Base-by-base conservation (phyloP, 2,888 invertebrate species). In the Argynnis bischoffii region DNA sequence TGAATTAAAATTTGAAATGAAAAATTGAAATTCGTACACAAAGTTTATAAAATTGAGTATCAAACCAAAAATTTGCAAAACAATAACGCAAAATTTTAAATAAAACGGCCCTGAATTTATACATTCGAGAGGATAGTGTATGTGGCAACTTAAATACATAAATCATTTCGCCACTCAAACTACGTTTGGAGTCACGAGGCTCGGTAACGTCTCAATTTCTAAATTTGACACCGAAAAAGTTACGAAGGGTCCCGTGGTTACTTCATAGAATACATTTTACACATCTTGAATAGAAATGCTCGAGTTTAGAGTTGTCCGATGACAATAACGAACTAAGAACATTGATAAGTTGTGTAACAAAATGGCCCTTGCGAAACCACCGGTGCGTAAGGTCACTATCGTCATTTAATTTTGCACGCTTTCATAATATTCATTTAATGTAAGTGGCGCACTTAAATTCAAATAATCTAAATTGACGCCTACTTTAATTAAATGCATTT, bases 351-450 rank as follows among this genome's bases (percentile, higher is more conserved):
- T 86, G 80, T 77, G 85, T 83, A 86, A 84, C 70, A 71, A 67
- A 75, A 63, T 70, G 77, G 76, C 74, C 75, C 76, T 88, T 87
- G 84, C 86, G 85, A 84, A 85, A 89, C 78, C 68, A 73, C 77
- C 80, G 75, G 84, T 88, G 88, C 88, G 89, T 90, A 87, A 90
- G 90, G 89, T 89, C 90, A 85, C 85, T 82, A 82, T 78, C 83
- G 86, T 86, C 87, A 85, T 86, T 83, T 86, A 82, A 88, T 89
- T 90, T 88, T 84, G 86, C 88, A 87, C 87, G 87, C 84, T 90
- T 89, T 89, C 86, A 86, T 81, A 89, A 88, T 75, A 77, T 75
- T 75, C 75, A 79, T 80, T 81, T 86, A 79, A 81, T 81, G 79
- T 79, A 75, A 69, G 64, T 63, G 73, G 74, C 76, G 75, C 76